Base-by-base conservation (phyloP, 2,888 invertebrate species). In the Andrena trimmerana region DNA sequence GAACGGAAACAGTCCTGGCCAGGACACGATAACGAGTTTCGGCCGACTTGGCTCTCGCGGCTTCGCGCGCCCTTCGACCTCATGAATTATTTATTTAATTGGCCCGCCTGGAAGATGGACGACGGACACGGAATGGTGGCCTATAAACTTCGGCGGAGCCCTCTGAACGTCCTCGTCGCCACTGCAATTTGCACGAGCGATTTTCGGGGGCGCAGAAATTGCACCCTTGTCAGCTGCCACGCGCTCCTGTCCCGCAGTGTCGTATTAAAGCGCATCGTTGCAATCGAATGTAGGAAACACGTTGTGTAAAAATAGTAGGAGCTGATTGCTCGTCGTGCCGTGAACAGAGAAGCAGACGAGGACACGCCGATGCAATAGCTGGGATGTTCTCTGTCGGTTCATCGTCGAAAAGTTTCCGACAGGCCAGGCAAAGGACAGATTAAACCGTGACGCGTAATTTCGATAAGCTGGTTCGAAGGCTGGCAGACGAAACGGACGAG, bases 31-130 rank as follows among this genome's bases (percentile, higher is more conserved):
- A 84, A 75, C 59, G 74, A 83, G 57, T 70, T 69, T 69, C 54
- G 66, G 52, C 70, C 54, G 63, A 70, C 42, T 74, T 57, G 85
- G 54, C 78, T 20, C 74, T n/a, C 60, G 8, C 69, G 52, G 42
- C n/a, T 33, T 42, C 57, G n/a, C 66, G 24, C 31, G 63, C 54
- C 65, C 67, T 68, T 73, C 72, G 69, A 16, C 68, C 72, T 67
- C 68, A 75, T 86, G 81, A 86, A 86, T 86, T 86, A 86, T 81
- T 79, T 86, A 86, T 79, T 84, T 63, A 63, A 84, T 86, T 54
- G 83, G 62, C 20, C 27, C 54, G 8, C 59, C 66, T 20, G 48
- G 33, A 65, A 75, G 73, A 76, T 62, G 48, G 31, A 67, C 75
- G 70, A 20, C 60, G 57, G 48, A 62, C 86, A 74, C 71, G 78